phyloP scores from a whole-genome alignment of 2,888 invertebrate genomes.

The Oligia latruncula region DNA sequence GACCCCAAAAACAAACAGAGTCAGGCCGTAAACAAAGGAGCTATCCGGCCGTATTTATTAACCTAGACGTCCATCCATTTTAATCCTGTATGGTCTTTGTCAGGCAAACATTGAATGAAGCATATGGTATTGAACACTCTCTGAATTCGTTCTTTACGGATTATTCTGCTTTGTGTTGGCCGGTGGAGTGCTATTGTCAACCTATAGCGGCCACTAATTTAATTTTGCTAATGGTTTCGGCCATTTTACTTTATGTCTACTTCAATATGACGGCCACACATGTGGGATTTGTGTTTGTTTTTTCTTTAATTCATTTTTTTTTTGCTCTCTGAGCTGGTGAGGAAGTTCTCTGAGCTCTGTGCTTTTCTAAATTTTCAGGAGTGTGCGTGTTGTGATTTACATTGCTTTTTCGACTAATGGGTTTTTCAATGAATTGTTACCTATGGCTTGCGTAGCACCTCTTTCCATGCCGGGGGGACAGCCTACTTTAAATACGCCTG shows the following conservation, averaged over 20 bases:
- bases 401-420: not conserved
- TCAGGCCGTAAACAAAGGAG: constrained; percentile 38
- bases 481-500: not conserved
- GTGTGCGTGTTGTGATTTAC: not conserved
- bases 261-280: constrained; percentile 23
- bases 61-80: constrained; percentile 55
- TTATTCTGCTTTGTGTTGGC: constrained; percentile 70
- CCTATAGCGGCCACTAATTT: constrained; percentile 79
- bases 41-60: constrained; percentile 46
- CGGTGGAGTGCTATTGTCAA: constrained; percentile 77
- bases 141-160: constrained; percentile 69
- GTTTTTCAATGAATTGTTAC: not conserved
- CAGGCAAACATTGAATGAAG: constrained; percentile 61
- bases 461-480: not conserved
- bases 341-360: accelerated
- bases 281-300: constrained; percentile 43
- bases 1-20: constrained; percentile 32
- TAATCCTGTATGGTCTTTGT: constrained; percentile 62
- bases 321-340: too few species aligned
- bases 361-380: not conserved
- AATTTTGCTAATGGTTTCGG: constrained; percentile 81
- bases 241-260: constrained; percentile 69
- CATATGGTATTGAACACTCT: constrained; percentile 56
- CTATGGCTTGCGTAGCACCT: not conserved
- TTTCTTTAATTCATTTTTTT: not conserved